These are phyloP conservation scores for Griposia aprilina DNA, from an alignment of 2,888 invertebrate species.

Conservation along the genomic window DNA sequence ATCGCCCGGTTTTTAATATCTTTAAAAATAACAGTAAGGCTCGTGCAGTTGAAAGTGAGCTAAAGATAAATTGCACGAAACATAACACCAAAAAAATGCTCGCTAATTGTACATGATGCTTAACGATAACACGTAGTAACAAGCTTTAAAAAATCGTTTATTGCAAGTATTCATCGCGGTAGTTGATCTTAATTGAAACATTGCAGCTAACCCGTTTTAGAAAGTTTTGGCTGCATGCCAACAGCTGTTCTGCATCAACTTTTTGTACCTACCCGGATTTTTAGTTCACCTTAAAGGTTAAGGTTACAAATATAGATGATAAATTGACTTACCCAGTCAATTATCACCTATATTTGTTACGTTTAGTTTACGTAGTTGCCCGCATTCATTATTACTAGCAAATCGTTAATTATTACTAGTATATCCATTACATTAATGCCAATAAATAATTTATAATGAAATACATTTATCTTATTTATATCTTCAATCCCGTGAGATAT, in stretches of 20 bases:
- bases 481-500: conserved; percentile 16
- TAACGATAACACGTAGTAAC: conserved; percentile 58
- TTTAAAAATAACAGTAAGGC: conserved; percentile 29
- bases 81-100: conserved; percentile 54
- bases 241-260: conserved; percentile 79
- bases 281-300: conserved; percentile 81
- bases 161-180: conserved; percentile 62
- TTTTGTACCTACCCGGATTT: conserved; percentile 76
- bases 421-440: conserved; percentile 24
- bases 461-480: conserved; percentile 11
- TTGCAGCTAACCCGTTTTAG: conserved; percentile 84
- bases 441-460: conserved; percentile 31
- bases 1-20: neutral
- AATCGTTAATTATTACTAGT: too few relatives aligned
- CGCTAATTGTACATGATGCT: conserved; percentile 56
- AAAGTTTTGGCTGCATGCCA: conserved; percentile 86
- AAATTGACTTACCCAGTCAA: conserved; percentile 10
- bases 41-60: conserved; percentile 31
- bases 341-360: too few relatives aligned
- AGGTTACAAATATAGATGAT: conserved; percentile 75
- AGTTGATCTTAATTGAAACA: conserved; percentile 79
- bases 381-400: neutral
- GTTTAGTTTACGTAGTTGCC: conserved; percentile 1
- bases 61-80: conserved; percentile 57
- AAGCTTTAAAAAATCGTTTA: conserved; percentile 67